phyloP scores from a whole-genome alignment of 2,113 vertebrate species.

The Sula dactylatra region DNA sequence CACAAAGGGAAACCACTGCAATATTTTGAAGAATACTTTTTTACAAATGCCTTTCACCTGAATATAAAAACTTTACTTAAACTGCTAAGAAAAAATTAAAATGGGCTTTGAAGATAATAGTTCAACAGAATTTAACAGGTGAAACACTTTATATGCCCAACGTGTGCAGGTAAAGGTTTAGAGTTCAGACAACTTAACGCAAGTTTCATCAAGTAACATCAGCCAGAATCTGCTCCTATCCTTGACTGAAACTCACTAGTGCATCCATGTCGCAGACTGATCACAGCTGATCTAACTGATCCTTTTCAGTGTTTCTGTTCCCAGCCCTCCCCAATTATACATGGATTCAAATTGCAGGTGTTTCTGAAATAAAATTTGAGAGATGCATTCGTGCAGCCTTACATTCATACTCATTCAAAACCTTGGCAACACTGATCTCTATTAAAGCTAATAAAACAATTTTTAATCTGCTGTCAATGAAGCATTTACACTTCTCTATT shows the following conservation, averaged over 20 bases:
- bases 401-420: slow-evolving; percentile 5
- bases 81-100: neutral
- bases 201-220: neutral
- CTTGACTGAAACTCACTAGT: neutral
- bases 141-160: neutral
- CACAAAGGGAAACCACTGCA: neutral
- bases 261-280: neutral
- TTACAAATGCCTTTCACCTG: neutral
- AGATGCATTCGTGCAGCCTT: neutral
- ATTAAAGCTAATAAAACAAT: slow-evolving; percentile 24
- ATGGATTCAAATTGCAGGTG: neutral
- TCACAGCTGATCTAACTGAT: neutral
- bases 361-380: neutral
- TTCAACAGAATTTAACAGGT: neutral
- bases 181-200: neutral
- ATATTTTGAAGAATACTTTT: neutral
- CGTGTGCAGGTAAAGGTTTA: neutral
- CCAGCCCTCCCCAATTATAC: neutral
- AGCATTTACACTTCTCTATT: slow-evolving; percentile 39
- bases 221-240: neutral
- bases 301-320: neutral
- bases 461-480: slow-evolving; percentile 29
- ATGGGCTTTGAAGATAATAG: neutral
- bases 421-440: slow-evolving; percentile 16
- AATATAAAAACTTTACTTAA: neutral